These are phyloP conservation scores for Ricordea florida DNA, from an alignment of 92 coral and sea anemone genomes.

Conservation along the genomic window DNA sequence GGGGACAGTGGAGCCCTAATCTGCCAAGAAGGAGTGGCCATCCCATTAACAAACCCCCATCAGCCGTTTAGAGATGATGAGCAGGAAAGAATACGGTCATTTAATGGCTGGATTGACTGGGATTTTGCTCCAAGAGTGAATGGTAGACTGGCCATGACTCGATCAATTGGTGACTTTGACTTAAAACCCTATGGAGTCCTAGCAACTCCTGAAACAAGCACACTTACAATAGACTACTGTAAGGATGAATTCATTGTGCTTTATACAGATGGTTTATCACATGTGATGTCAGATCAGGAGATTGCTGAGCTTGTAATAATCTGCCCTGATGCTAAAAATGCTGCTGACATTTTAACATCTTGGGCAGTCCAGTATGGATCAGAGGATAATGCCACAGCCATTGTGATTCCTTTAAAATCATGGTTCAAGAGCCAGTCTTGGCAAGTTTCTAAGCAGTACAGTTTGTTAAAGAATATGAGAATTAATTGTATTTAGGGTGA, in stretches of 20 bases:
- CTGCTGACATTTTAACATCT: constrained; percentile 76
- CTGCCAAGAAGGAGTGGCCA: constrained; percentile 75
- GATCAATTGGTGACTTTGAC: constrained; percentile 94
- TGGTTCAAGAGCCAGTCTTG: constrained; percentile 58
- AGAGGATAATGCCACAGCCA: constrained; percentile 85
- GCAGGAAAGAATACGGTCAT: constrained; percentile 63
- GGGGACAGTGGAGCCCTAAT: constrained; percentile 94
- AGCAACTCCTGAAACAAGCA: constrained; percentile 76
- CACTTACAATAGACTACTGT: constrained; percentile 66
- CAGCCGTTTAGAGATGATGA: constrained; percentile 85
- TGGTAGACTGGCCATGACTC: constrained; percentile 95
- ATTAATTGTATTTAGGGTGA: constrained; percentile 56
- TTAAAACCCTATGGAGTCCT: constrained; percentile 91
- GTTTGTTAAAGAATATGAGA: constrained; percentile 65
- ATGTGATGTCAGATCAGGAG: constrained; percentile 86
- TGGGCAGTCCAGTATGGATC: constrained; percentile 96
- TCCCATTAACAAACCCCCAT: constrained; percentile 77
- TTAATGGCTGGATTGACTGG: constrained; percentile 82
- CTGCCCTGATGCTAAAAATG: constrained; percentile 81
- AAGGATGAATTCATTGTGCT: constrained; percentile 81
- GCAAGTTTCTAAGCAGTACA: constrained; percentile 38
- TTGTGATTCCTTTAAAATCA: constrained; percentile 86
- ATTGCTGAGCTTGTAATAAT: constrained; percentile 72
- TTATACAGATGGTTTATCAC: constrained; percentile 88
- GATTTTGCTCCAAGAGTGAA: constrained; percentile 81